Conservation (phyloP, 2,113 vertebrate genomes). For the Cichladusa arquata region DNA sequence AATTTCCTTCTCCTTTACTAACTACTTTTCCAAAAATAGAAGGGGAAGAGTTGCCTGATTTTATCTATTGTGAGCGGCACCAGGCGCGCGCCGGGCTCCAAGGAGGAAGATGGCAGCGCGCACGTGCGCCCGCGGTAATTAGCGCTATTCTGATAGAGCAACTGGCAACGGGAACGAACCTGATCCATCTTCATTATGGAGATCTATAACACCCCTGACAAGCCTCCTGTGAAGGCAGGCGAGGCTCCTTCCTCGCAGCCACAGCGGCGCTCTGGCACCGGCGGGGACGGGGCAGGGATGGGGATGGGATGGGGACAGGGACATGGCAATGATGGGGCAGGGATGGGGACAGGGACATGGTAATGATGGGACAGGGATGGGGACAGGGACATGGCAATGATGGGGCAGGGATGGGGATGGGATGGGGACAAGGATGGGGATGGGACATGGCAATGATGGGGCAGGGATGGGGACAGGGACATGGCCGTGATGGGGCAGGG, state of each 20-base stretch:
- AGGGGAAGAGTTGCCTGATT: constrained; percentile 38
- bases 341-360: too few relatives aligned
- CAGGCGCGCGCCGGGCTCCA: constrained; percentile 39
- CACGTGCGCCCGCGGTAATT: constrained; percentile 74
- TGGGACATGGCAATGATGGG: too few relatives aligned
- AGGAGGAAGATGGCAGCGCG: constrained; percentile 33
- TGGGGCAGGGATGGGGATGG: background rate
- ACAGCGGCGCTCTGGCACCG: accelerated
- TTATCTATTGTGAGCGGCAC: constrained; percentile 21
- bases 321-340: too few relatives aligned
- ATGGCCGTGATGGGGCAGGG: background rate
- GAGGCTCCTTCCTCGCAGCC: background rate
- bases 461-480: too few relatives aligned
- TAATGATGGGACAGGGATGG: background rate
- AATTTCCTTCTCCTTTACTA: constrained; percentile 69
- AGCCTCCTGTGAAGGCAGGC: background rate
- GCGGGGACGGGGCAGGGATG: background rate
- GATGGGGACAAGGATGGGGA: too few relatives aligned
- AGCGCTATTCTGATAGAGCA: constrained; percentile 79
- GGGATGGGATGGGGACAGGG: too few relatives aligned
- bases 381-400: too few relatives aligned
- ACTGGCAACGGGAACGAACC: constrained; percentile 50
- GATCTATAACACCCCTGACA: background rate
- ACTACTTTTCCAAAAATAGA: constrained; percentile 60
- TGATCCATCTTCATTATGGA: constrained; percentile 6